Evolutionary conservation across 2,888 invertebrate species (phyloP).

Genomic region (Calephelis perditalis): DNA sequence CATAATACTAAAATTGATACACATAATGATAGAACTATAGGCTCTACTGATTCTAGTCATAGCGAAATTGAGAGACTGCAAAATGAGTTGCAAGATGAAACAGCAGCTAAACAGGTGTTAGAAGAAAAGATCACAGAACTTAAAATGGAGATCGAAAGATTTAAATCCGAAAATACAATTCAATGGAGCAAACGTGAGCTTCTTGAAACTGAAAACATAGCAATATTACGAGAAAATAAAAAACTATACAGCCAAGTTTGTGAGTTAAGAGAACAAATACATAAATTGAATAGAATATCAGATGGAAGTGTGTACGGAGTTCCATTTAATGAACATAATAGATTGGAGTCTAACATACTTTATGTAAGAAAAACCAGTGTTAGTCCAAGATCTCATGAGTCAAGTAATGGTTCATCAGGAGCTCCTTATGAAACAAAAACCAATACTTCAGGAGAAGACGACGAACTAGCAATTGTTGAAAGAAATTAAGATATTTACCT

Average conservation of each 20-base stretch:
- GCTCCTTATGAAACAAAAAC: slow-evolving; percentile 58
- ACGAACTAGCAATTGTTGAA: slow-evolving; percentile 66
- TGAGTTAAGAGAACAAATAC: slow-evolving; percentile 66
- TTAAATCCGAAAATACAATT: slow-evolving; percentile 94
- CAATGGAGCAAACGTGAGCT: slow-evolving; percentile 96
- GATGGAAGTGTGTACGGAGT: slow-evolving; percentile 57
- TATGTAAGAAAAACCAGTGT: slow-evolving; percentile 61
- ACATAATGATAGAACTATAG: slow-evolving; percentile 60
- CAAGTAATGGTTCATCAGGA: slow-evolving; percentile 66
- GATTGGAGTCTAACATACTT: slow-evolving; percentile 58
- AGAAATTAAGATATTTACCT: slow-evolving; percentile 39
- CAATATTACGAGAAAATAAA: slow-evolving; percentile 93
- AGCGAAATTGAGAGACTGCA: slow-evolving; percentile 67
- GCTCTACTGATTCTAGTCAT: slow-evolving; percentile 68
- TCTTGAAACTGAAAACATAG: slow-evolving; percentile 92
- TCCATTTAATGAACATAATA: slow-evolving; percentile 40
- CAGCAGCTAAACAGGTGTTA: slow-evolving; percentile 66
- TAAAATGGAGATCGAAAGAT: slow-evolving; percentile 84
- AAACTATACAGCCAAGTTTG: slow-evolving; percentile 80
- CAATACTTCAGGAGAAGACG: slow-evolving; percentile 66
- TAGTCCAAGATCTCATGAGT: slow-evolving; percentile 65
- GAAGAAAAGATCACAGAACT: slow-evolving; percentile 64
- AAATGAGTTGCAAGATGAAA: slow-evolving; percentile 67
- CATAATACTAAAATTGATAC: slow-evolving; percentile 61
- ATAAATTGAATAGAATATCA: slow-evolving; percentile 66